Percentiles rank a stretch among this genome's conserved stretches.
These are phyloP conservation scores for Glyptemys insculpta DNA, from an alignment of 2,797 vertebrate species.

Conservation along the genomic window DNA sequence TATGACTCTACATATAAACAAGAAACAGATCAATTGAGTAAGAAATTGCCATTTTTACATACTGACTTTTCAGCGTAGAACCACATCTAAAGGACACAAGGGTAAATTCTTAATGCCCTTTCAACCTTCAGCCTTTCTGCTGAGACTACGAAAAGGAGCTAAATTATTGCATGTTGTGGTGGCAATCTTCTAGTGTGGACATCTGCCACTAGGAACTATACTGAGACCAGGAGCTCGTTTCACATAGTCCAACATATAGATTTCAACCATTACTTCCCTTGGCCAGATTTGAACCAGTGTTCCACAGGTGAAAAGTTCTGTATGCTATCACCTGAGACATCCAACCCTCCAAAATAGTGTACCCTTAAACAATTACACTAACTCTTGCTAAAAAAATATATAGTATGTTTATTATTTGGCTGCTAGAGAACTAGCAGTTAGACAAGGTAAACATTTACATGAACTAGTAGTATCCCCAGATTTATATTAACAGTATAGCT, in stretches of 20 bases:
- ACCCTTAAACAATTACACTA: not conserved
- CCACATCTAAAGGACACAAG: not conserved
- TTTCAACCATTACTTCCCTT: not conserved
- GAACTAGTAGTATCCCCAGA: no score
- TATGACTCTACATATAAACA: not conserved
- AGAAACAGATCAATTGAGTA: not conserved
- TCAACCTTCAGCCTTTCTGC: not conserved
- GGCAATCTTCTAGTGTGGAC: not conserved
- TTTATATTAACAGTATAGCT: no score
- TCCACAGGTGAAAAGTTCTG: not conserved
- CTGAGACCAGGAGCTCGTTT: not conserved
- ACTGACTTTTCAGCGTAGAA: not conserved
- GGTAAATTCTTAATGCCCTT: not conserved
- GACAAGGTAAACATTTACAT: not conserved
- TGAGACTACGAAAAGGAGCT: not conserved
- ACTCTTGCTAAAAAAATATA: not conserved
- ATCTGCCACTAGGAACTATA: not conserved
- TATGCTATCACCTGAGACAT: not conserved
- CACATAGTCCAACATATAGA: not conserved
- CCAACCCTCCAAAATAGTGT: not conserved
- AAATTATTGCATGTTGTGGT: not conserved
- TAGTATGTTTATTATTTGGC: not conserved
- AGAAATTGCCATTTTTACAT: not conserved
- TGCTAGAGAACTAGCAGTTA: not conserved
- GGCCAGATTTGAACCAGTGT: not conserved